Evolutionary conservation across 2,888 invertebrate species (phyloP), one percentile per base, ranked within the genome.

Genomic region (Arge pagana): DNA sequence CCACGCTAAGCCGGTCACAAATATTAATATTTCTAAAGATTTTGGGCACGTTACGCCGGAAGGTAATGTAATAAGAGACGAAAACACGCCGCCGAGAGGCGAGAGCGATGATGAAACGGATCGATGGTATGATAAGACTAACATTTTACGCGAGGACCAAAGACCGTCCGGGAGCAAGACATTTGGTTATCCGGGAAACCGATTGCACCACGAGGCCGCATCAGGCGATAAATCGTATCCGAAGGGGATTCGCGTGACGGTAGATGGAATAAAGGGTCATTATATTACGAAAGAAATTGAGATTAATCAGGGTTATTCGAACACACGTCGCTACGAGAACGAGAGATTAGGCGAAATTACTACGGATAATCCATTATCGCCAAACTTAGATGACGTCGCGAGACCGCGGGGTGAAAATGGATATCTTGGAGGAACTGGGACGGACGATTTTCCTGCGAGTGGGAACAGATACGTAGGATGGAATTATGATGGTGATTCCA

Each of bases 231-330:
- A 24, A 15, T 35, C 13, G 24, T 33, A 13, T 23, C 45, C 45
- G 7, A 45, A 13, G 31, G 61, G 63, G 24, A 55, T 67, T 37
- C 59, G 67, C 45, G 63, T 64, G 4, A 63, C 63, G 33, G 13
- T 52, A 19, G 65, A 68, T 53, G 66, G 62, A 1, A 62, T 59
- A 7, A 56, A 43, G 10, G 68, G 65, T 10, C 66, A 70, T 45
- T 64, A 60, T 23, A 64, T 68, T 10, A 63, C 62, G 1, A 66
- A 62, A 48, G 62, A 62, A 16, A 52, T 70, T 6, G 60, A 65
- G 18, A 60, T 71, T 4, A 53, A 67, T 52, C 67, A 70, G 52
- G 66, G 68, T 10, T 67, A 70, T 37, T 69, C 70, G 4, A 68
- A 63, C 23, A 66, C 62, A 6, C 61, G 54, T 41, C 57, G 41